Evolutionary conservation across 2,888 invertebrate genomes (phyloP).

Genomic region (Halocaridina rubra): DNA sequence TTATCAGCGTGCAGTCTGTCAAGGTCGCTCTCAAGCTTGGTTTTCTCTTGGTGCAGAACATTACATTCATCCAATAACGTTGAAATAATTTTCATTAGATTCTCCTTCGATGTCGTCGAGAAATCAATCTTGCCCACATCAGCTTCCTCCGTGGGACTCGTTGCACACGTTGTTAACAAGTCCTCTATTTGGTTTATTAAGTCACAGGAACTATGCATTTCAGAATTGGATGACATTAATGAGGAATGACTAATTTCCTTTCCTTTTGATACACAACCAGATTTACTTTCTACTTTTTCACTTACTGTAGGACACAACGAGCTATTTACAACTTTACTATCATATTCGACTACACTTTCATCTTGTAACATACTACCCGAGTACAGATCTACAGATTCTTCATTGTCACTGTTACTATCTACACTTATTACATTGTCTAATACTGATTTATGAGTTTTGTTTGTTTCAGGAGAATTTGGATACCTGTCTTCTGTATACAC

Average conservation of each 20-base stretch:
- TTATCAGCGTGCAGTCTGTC: constrained; percentile 45
- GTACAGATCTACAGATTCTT: neutral
- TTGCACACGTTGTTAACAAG: neutral
- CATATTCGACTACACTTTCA: constrained; percentile 33
- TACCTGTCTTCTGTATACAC: neutral
- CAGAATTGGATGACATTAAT: neutral
- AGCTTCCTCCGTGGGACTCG: constrained; percentile 14
- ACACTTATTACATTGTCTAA: neutral
- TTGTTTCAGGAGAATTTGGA: neutral
- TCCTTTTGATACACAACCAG: neutral
- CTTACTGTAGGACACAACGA: neutral
- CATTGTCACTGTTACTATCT: neutral
- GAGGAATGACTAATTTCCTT: neutral
- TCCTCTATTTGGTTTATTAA: constrained; percentile 4
- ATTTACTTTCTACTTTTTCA: neutral
- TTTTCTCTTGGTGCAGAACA: constrained; percentile 35
- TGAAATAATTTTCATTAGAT: constrained; percentile 44
- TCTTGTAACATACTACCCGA: constrained; percentile 5
- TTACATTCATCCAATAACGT: constrained; percentile 41
- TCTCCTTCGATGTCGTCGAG: constrained; percentile 37
- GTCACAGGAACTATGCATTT: neutral
- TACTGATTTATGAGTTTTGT: neutral
- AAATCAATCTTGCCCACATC: constrained; percentile 28
- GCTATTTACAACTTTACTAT: neutral
- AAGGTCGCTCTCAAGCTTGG: constrained; percentile 41